Evolutionary conservation across 2,797 vertebrate species (phyloP), one percentile per base, ranked within the genome.

Genomic region (Anabacerthia variegaticeps): DNA sequence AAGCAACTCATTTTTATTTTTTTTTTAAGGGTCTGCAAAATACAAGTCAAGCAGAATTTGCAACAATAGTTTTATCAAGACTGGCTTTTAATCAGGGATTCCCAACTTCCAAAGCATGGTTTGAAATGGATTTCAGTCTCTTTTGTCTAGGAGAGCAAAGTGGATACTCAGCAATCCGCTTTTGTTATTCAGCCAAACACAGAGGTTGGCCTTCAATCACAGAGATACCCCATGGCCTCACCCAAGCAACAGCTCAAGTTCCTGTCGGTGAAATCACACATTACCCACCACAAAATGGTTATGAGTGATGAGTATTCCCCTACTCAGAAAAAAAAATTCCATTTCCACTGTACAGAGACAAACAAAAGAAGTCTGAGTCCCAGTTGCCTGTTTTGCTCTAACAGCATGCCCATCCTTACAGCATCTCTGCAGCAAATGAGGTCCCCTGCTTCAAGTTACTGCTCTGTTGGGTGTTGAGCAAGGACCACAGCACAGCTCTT

Each of bases 241-340:
- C 22, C 51, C 24, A 74, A 67, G 5, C 48, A 83, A 36, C 12
- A 63, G 41, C 36, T 76, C 74, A 48, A 34, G 51, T 30, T 16
- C 8, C n/a, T 69, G 0, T 16, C 36, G 10, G 14, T 11, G 48
- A 36, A 75, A 39, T 36, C 10, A 23, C 0, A 2, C 1, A 7
- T 5, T 20, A 37, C 6, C 8, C 17, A 48, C 9, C 20, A 52
- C 18, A 66, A 69, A 36, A 39, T 3, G 30, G 52, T 11, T 54
- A 12, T 19, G 11, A 54, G 12, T 4, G 2, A 65, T 8, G 2
- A 68, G 10, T 7, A 32, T 24, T 55, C 36, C 11, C 39, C 12
- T 4, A 1, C 30, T 23, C 2, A 2, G 44, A 58, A 55, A 56
- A n/a, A 13, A 11, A 78, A n/a, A 19, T 26, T 28, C 10, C 6